A percentile compares a stretch with the other conserved stretches of the same genome.
Evolutionary conservation across 2,113 vertebrate species (phyloP).

Genomic region (Noctilio leporinus): DNA sequence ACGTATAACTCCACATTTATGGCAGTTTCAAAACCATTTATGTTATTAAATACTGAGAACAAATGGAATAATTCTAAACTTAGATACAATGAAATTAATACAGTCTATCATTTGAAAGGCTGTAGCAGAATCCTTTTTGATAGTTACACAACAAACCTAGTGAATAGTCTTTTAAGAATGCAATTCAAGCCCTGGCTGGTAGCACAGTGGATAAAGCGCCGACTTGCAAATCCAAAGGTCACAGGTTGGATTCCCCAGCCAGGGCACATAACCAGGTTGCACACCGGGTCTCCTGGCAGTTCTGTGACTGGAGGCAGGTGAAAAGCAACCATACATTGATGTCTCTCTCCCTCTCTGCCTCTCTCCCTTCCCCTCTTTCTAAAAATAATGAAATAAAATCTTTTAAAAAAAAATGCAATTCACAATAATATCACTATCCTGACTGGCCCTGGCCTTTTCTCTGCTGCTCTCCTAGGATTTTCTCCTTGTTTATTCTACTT

Average conservation of each 20-base stretch:
- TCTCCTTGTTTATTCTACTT: not conserved
- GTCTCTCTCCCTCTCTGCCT: no score
- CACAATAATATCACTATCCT: not conserved
- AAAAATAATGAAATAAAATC: no score
- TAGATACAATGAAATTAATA: not conserved
- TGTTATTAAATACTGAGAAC: constrained; percentile 17
- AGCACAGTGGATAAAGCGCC: no score
- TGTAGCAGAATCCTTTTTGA: not conserved
- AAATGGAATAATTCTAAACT: not conserved
- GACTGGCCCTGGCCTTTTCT: not conserved
- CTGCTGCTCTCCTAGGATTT: not conserved
- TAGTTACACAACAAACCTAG: not conserved
- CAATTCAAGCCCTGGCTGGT: no score
- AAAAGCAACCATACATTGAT: no score
- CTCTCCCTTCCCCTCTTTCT: no score
- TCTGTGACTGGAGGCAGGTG: no score
- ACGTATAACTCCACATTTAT: not conserved
- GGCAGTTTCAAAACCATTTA: not conserved
- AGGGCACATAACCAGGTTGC: no score
- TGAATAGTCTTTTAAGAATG: not conserved
- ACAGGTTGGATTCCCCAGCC: no score
- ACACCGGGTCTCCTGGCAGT: no score
- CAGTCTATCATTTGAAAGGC: not conserved
- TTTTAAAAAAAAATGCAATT: not conserved
- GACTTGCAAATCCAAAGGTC: no score